Percentiles rank a stretch among this genome's conserved stretches.
These are phyloP conservation scores for Acrobasis repandana DNA, from an alignment of 2,888 invertebrate species.

Conservation along the genomic window DNA sequence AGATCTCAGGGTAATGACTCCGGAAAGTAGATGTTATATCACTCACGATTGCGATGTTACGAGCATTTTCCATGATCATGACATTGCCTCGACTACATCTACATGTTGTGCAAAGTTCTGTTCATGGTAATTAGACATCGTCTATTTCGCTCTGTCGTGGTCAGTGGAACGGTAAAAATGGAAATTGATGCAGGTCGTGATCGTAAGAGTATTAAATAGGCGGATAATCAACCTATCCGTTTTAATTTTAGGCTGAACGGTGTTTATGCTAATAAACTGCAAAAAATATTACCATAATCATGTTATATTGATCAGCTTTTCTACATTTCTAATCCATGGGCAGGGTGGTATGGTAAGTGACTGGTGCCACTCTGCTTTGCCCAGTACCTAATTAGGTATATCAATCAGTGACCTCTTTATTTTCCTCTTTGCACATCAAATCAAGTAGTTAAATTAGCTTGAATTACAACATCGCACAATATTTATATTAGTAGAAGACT, in stretches of 20 bases:
- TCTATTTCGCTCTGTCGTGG: constrained; percentile 3
- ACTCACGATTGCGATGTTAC: constrained; percentile 5
- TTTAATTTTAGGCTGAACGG: background rate
- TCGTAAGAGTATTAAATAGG: background rate
- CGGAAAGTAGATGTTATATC: constrained; percentile 1
- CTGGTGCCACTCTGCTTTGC: too few species aligned
- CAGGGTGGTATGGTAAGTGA: too few species aligned
- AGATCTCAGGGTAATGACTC: constrained; percentile 13
- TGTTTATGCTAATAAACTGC: background rate
- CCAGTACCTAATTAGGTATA: too few species aligned
- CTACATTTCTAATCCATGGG: too few species aligned
- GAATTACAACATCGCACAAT: too few species aligned
- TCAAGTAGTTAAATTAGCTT: too few species aligned
- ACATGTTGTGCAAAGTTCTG: constrained; percentile 16
- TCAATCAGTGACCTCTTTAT: too few species aligned
- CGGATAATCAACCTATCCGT: background rate
- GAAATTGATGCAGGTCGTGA: constrained; percentile 7
- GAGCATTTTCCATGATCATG: constrained; percentile 2
- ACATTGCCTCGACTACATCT: constrained; percentile 16
- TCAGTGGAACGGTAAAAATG: background rate
- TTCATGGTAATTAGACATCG: constrained; percentile 11
- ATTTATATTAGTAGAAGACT: too few species aligned
- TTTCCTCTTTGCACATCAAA: too few species aligned
- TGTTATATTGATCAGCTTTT: too few species aligned
- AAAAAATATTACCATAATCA: too few species aligned